Base-by-base conservation (phyloP, 2,797 vertebrate species). In the Microtus agrestis region DNA sequence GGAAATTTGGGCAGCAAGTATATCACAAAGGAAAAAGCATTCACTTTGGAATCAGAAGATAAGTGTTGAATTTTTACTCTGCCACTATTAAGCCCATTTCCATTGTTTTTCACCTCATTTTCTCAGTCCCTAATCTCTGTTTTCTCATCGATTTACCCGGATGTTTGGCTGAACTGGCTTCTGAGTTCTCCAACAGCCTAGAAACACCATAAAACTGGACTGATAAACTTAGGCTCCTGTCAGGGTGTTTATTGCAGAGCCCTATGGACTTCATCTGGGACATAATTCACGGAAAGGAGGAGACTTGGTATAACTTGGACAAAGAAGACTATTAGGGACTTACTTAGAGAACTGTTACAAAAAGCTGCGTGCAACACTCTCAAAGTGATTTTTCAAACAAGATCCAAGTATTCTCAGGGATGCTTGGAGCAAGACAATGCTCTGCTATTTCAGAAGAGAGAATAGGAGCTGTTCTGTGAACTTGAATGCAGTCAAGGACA, bases 401-500 rank as follows among this genome's bases (percentile, higher is more conserved):
- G 37, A 88, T 21, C n/a, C 63, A 93, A 91, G 54, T 95, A 93
- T 95, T 97, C 88, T 82, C 95, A 94, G 48, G n/a, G 73, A 95
- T 82, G 87, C 94, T 96, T 94, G 37, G 84, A 40, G 67, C 67
- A 96, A 93, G 93, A 90, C 34, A 96, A 56, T 61, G 27, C 34
- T 81, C n/a, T 84, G 54, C 34, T 95, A 59, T 94, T 97, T 97
- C 63, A 91, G 85, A 90, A 95, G 87, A 91, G 87, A 95, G 82
- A 96, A 89, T 86, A 54, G 25, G 34, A 69, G 65, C 79, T 91
- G 17, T 88, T 86, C 77, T 90, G 65, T 93, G 96, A 95, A 97
- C 79, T 76, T 96, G 89, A 96, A 93, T 95, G 78, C 34, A 88
- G 93, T 96, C 96, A 97, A 97, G 93, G 96, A 92, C 91, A 84